Base-by-base conservation (phyloP, 1,140 invertebrate species). In the Drosophila orena region DNA sequence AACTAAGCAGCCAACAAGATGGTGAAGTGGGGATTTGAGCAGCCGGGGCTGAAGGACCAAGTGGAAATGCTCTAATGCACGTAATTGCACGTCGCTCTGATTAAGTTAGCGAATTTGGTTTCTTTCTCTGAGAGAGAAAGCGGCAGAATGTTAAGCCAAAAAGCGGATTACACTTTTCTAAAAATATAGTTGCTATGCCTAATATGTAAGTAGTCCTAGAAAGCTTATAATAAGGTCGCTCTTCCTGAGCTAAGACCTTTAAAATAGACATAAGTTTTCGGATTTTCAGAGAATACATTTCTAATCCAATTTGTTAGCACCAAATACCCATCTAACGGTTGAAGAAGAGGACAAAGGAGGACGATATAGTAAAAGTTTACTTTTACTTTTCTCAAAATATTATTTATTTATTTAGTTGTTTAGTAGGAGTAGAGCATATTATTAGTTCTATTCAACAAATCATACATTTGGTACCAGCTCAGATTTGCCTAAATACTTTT, bases 41-140 rank as follows among this genome's bases (percentile, higher is more conserved):
- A 10, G 4, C 12, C 37, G 11, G 17, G 17, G 59, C 50, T 47
- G 20, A 27, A 34, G 44, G 44, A 43, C 20, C 65, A 64, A 46
- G 68, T 46, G 61, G 76, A 81, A 76, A 56, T 71, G 50, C 78
- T 57, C 78, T 85, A 85, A 85, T 85, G 81, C 81, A 77, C 80
- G 81, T 85, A 85, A 85, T 85, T 88, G 83, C 78, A 86, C 83
- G 74, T 78, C 74, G 78, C 74, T 88, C 83, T 85, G 81, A 81
- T 85, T 88, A 81, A 88, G 81, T 78, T 75, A 55, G 50, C 50
- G 68, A 78, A 86, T 85, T 86, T 86, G 68, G 78, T 75, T 75
- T 84, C 66, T 65, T 65, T 58, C 54, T 50, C 52, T 61, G 34
- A 8, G 24, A 34, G 35, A 56, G 27, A 40, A 46, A 57, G 58